A percentile compares a stretch with the other conserved stretches of the same genome.
These are phyloP conservation scores for Lampris megalopsis DNA, from an alignment of 2,113 vertebrate genomes.

Conservation along the genomic window DNA sequence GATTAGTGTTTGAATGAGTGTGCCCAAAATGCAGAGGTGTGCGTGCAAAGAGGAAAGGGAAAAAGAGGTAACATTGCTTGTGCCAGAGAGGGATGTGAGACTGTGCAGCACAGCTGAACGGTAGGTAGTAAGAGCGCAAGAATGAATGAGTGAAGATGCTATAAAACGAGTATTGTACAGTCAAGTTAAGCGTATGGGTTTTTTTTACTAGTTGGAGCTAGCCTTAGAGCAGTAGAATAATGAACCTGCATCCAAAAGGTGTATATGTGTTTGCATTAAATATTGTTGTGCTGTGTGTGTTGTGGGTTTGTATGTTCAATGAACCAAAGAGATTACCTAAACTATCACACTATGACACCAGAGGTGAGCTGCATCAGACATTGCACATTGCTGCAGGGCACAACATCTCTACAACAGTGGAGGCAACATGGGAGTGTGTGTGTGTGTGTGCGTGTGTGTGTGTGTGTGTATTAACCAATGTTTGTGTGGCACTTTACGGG, in stretches of 20 bases:
- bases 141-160: background rate
- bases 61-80: too few species aligned
- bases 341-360: conserved; percentile 68
- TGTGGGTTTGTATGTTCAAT: conserved; percentile 24
- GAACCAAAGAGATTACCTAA: conserved; percentile 62
- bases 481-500: conserved; percentile 48
- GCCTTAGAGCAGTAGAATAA: conserved; percentile 52
- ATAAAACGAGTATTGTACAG: conserved; percentile 20
- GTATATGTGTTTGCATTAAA: background rate
- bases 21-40: too few species aligned
- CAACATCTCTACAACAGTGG: conserved; percentile 46
- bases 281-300: background rate
- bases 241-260: conserved; percentile 25
- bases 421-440: conserved; percentile 17
- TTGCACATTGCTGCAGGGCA: conserved; percentile 65
- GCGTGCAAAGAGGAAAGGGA: too few species aligned
- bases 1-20: background rate
- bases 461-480: conserved; percentile 52
- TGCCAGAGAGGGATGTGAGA: too few species aligned
- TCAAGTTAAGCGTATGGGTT: background rate
- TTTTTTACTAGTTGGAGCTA: conserved; percentile 47
- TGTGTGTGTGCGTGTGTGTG: conserved; percentile 17
- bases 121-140: background rate
- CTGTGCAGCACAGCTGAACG: too few species aligned
- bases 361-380: conserved; percentile 69